Evolutionary conservation across 2,113 vertebrate species (phyloP).

Genomic region (Coturnix japonica): DNA sequence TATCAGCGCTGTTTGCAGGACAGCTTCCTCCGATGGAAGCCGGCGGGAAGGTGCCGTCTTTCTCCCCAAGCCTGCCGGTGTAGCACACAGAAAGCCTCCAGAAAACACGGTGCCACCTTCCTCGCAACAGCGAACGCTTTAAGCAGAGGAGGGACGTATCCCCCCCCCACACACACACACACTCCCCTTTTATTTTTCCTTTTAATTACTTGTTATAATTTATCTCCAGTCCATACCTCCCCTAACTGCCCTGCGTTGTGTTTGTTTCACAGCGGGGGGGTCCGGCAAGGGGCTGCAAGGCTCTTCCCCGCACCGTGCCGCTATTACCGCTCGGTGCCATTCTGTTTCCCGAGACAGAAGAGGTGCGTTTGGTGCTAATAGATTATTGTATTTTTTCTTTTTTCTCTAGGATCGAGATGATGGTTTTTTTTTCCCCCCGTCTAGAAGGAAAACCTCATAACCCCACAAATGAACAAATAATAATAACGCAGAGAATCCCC

Average conservation of each 20-base stretch:
- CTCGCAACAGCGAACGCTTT: not conserved
- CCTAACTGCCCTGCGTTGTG: not conserved
- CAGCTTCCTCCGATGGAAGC: constrained; percentile 28
- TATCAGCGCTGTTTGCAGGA: not conserved
- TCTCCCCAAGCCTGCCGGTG: not conserved
- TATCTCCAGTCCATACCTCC: not conserved
- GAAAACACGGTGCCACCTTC: not conserved
- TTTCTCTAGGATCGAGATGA: no score
- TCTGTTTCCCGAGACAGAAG: not conserved
- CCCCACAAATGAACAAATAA: not conserved
- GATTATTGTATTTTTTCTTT: not conserved
- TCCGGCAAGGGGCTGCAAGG: constrained; percentile 3
- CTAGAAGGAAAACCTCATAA: not conserved
- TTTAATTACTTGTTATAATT: rapidly evolving
- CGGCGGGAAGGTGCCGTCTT: not conserved
- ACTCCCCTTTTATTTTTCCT: not conserved
- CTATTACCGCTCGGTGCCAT: constrained; percentile 27
- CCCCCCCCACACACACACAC: no score
- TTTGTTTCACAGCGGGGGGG: constrained; percentile 24
- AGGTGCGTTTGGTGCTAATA: not conserved
- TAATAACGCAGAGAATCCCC: not conserved
- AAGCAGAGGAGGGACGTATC: not conserved
- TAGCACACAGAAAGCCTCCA: not conserved
- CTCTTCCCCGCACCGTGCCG: not conserved
- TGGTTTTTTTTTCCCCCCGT: not conserved